Percentiles rank a stretch among this genome's conserved stretches.
Conservation (phyloP, 2,888 invertebrate species). For the Netelia inedita region DNA sequence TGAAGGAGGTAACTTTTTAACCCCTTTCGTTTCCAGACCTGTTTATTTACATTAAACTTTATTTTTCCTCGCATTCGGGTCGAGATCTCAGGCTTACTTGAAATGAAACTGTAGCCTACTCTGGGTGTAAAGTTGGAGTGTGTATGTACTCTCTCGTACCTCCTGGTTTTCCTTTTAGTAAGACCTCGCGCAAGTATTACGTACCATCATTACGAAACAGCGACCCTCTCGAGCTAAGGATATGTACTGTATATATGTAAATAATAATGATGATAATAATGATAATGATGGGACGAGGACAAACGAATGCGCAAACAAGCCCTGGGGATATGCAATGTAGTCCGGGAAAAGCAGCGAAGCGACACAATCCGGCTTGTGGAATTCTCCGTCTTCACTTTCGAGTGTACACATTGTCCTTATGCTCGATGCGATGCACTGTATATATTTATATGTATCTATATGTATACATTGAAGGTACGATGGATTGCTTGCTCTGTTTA, state of each 20-base stretch:
- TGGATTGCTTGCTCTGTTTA: slow-evolving; percentile 32
- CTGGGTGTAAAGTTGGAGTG: slow-evolving; percentile 6
- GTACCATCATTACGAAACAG: slow-evolving; percentile 26
- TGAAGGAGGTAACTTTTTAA: too few relatives aligned
- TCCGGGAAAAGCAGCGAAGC: slow-evolving; percentile 21
- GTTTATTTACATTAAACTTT: background rate
- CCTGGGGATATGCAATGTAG: slow-evolving; percentile 22
- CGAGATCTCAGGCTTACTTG: background rate
- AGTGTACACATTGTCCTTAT: slow-evolving; percentile 34
- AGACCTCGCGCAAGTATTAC: slow-evolving; percentile 4
- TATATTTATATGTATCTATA: background rate
- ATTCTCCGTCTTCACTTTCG: slow-evolving; percentile 23
- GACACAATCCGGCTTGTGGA: slow-evolving; percentile 34
- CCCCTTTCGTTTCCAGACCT: background rate
- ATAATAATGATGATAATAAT: background rate
- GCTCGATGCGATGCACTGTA: slow-evolving; percentile 4
- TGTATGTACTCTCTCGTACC: background rate
- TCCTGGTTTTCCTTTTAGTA: background rate
- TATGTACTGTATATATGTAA: background rate
- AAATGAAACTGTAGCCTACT: background rate
- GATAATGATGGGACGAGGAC: background rate
- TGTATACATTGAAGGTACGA: background rate
- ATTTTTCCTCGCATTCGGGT: background rate
- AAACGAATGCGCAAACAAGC: slow-evolving; percentile 47
- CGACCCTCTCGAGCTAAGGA: slow-evolving; percentile 17